Evolutionary conservation across 2,113 vertebrate genomes (phyloP), one percentile per base, ranked within the genome.

Genomic region (Marcusenius ussheri): DNA sequence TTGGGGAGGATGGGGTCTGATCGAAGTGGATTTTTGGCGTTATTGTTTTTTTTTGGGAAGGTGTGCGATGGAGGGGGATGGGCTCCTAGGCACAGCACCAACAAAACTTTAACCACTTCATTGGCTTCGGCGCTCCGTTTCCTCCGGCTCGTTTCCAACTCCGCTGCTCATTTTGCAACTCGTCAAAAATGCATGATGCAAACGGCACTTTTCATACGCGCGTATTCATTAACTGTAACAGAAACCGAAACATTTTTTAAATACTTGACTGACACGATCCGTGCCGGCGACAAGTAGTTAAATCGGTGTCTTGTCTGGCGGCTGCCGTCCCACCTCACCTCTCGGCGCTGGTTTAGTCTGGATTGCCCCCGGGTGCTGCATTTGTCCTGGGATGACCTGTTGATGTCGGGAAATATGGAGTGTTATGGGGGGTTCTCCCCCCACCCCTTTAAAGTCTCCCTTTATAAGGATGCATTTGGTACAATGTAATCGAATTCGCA

Each of bases 301-400:
- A 91, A 89, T 87, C 56, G 80, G 92, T 93, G 93, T 93, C 94
- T 92, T 77, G 91, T 88, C 83, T 90, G 88, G 93, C 92, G 92
- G 91, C 62, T 88, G 6, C 5, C 53, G 49, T 46, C 83, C 85
- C n/a, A 35, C 80, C 83, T 93, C 91, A 93, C 93, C 93, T 58
- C 62, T 42, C 89, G 91, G 92, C 91, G 92, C 93, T 93, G 93
- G 62, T 93, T 93, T 91, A 90, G 93, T 93, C 93, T 92, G 93
- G 93, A 94, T 94, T 93, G 92, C 91, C 93, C 96, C 93, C 93
- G 94, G 93, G 94, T 93, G 95, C 95, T 95, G 95, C 94, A 93
- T 92, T 90, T 96, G 96, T 96, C 96, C 96, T 94, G 95, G 95
- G 96, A 96, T 96, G 96, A 96, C 96, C 96, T 96, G 96, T 96